Base-by-base conservation (phyloP, 2,888 invertebrate genomes). In the Tetragonisca angustula region DNA sequence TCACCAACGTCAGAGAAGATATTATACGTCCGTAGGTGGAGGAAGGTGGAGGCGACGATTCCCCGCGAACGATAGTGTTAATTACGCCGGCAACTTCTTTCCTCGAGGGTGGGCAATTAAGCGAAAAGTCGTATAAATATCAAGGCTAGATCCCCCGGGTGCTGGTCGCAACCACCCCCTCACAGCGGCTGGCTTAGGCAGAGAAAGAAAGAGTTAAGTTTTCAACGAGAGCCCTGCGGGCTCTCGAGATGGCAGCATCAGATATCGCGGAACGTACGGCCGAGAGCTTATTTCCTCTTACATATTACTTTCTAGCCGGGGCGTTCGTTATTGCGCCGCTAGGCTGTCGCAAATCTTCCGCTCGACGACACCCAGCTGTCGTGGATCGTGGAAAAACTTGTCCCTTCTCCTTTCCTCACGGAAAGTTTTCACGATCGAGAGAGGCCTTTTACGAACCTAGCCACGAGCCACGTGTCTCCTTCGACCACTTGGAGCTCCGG, bases 81-180 rank as follows among this genome's bases (percentile, higher is more conserved):
- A 92, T 92, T 93, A 92, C 91, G 83, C 88, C 83, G 87, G 76
- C 88, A 91, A 92, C 90, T 92, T 90, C 88, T 92, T 91, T 90
- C 90, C 87, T 43, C 43, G 73, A 84, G 86, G 84, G 24, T 9
- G 65, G 81, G 92, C 91, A 92, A 93, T 93, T 93, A 92, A 93
- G 91, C 88, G 90, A 85, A 89, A 88, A 91, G 91, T 87, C 91
- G 88, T 89, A 92, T 92, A 93, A 93, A 92, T 92, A 92, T 92
- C 91, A 87, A 4, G 83, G 88, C 83, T 71, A 77, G 88, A 86
- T 88, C 76, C 83, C 76, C 76, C 13, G 79, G 82, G 0, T 43
- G 43, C 84, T 83, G 81, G 81, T 83, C 85, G 84, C 59, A 61
- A 81, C 74, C 69, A 2, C 32, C 32, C 3, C 32, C 32, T 2